These are phyloP conservation scores for Catalaphyllia jardinei DNA, from an alignment of 64 coral and sea anemone genomes.

Conservation along the genomic window DNA sequence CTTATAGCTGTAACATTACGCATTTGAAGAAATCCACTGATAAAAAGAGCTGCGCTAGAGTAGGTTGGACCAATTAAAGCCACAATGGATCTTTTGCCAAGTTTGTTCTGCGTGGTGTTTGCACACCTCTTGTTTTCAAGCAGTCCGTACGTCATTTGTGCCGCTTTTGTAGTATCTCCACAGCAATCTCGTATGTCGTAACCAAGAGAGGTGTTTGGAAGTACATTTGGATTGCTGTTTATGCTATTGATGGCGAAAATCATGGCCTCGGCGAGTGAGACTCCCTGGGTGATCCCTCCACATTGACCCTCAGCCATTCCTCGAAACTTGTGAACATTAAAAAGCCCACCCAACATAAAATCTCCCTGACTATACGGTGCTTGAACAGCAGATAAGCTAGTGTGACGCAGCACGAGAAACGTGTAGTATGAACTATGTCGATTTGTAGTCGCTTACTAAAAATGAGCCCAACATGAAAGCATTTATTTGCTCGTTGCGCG, in stretches of 20 bases:
- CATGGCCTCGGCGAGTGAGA: not conserved
- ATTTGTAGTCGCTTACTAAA: no score
- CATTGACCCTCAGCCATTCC: not conserved
- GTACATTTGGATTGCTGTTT: not conserved
- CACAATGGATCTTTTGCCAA: not conserved
- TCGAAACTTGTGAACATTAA: not conserved
- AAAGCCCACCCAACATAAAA: not conserved
- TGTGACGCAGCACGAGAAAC: no score
- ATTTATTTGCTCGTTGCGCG: no score
- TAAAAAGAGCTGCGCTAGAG: conserved; percentile 13
- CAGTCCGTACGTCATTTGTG: conserved; percentile 20
- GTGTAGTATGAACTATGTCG: no score
- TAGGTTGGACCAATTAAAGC: conserved; percentile 39
- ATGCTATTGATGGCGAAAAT: not conserved
- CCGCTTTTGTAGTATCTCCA: not conserved
- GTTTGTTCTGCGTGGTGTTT: not conserved
- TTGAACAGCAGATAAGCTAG: not conserved
- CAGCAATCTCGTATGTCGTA: not conserved
- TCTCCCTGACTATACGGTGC: not conserved
- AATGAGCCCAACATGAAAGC: no score
- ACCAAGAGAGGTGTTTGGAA: not conserved
- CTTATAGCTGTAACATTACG: not conserved
- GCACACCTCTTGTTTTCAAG: not conserved
- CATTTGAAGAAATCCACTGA: conserved; percentile 29
- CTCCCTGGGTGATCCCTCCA: not conserved